Evolutionary conservation across 2,797 vertebrate species (phyloP), one percentile per base, ranked within the genome.

Genomic region (Sebastes vulpes): DNA sequence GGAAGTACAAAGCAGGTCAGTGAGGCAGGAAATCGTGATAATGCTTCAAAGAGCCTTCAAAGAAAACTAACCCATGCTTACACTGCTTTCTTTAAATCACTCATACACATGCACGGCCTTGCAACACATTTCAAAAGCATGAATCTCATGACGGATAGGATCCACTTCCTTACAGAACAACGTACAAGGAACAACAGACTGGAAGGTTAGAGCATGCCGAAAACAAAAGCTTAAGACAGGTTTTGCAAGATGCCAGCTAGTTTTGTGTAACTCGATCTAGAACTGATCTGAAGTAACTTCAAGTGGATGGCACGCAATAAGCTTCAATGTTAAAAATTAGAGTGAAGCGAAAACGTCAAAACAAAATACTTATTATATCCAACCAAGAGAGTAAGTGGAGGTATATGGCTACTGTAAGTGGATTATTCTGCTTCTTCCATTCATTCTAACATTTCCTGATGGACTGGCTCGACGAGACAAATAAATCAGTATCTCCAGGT

Each of bases 1-100:
- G 35, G 4, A 42, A 50, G 60, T 32, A 29, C 31, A 75, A 77
- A 85, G 63, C 58, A 74, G 72, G 58, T 64, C 82, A 75, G 9
- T 12, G 46, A 57, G 20, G 42, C 64, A 84, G 73, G 64, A 87
- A 78, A 69, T 64, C 10, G 11, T 26, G 46, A 77, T 21, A 3
- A 14, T 6, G 48, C 46, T 16, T 53, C 53, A 28, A 10, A 59
- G n/a, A 57, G 38, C 35, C 42, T 29, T 18, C 28, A 72, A 68
- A 53, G 35, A 38, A 65, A 63, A 63, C 56, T 11, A 23, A 71
- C 20, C 20, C 11, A 14, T 1, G 0, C 1, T 25, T 11, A 38
- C 28, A 29, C 20, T 21, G 58, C 9, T 78, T 56, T 59, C 16
- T 60, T 59, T 11, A 60, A 42, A 31, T 58, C 60, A 70, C 9